Conservation (phyloP, 2,113 vertebrate genomes). For the Microcebus murinus region DNA sequence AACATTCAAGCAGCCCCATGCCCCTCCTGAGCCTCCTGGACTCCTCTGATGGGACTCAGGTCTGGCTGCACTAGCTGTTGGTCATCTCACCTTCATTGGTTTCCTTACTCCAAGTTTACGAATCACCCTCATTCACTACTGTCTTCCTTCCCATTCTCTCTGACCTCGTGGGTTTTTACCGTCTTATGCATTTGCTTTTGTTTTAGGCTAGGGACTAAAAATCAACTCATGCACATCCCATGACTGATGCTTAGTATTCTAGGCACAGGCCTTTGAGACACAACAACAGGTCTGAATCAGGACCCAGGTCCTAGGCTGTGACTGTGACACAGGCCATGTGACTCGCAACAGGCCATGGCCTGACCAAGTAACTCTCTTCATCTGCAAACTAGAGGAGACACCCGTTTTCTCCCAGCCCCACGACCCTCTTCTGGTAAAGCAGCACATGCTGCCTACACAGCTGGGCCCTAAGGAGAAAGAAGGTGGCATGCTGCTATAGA, state of each 20-base stretch:
- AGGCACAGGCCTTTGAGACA: not conserved
- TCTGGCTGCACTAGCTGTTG: not conserved
- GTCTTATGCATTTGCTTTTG: no score
- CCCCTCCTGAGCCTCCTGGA: not conserved
- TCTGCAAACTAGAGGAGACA: not conserved
- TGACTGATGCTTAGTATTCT: not conserved
- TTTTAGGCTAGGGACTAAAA: not conserved
- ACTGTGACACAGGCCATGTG: not conserved
- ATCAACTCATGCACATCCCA: no score
- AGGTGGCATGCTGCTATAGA: accelerated
- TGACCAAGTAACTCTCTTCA: not conserved
- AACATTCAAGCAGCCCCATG: no score
- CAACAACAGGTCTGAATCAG: not conserved
- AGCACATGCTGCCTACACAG: not conserved
- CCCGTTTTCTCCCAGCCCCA: not conserved
- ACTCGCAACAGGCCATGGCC: accelerated
- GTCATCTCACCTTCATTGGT: not conserved
- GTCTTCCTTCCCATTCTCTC: not conserved
- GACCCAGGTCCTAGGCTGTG: not conserved
- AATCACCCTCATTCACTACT: not conserved
- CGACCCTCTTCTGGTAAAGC: not conserved
- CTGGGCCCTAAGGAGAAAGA: not conserved
- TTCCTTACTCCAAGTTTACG: not conserved
- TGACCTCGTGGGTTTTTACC: not conserved
- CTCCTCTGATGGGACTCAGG: not conserved